Evolutionary conservation across 2,797 vertebrate genomes (phyloP), one percentile per base, ranked within the genome.

Genomic region (Glyptemys insculpta): DNA sequence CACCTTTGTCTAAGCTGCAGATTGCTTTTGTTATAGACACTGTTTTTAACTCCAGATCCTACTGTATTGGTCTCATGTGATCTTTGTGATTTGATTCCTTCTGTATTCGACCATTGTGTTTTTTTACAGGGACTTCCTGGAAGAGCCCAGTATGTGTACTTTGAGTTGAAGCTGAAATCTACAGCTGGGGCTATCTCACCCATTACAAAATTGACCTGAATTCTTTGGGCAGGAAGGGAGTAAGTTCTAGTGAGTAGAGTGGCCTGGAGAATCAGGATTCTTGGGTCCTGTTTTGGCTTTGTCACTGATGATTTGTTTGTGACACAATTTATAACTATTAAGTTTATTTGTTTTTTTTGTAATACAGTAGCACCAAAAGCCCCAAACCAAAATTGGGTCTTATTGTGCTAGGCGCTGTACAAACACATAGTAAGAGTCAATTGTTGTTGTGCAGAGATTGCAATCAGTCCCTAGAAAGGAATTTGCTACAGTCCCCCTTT

Each of bases 11-110:
- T 1, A 37, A 80, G 18, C 12, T 0, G 19, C 21, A 12, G n/a
- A n/a, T 44, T 74, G 37, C 68, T 74, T 74, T 12, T 74, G 23
- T 41, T 74, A 74, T 14, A 41, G 1, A n/a, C 37, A 90, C 16
- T 0, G 0, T n/a, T 5, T 10, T 79, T 21, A 4, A 6, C 14
- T 62, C 93, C 68, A 50, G 57, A 50, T 5, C 27, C 25, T 41
- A 2, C 34, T 85, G 16, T 54, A 7, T 62, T 78, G 8, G 23
- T 76, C 53, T 79, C 27, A 34, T 16, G 3, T 21, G 37, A 44
- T 6, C 68, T 74, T 41, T 23, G 10, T 74, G 68, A 44, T 74
- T 74, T 41, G 37, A 37, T 14, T 74, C 37, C 68, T 74, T 74
- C 57, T 16, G 57, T 19, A 41, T 23, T 41, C 21, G 5, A 72